These are phyloP conservation scores for Perca fluviatilis DNA, from an alignment of 2,113 vertebrate species.

Conservation along the genomic window DNA sequence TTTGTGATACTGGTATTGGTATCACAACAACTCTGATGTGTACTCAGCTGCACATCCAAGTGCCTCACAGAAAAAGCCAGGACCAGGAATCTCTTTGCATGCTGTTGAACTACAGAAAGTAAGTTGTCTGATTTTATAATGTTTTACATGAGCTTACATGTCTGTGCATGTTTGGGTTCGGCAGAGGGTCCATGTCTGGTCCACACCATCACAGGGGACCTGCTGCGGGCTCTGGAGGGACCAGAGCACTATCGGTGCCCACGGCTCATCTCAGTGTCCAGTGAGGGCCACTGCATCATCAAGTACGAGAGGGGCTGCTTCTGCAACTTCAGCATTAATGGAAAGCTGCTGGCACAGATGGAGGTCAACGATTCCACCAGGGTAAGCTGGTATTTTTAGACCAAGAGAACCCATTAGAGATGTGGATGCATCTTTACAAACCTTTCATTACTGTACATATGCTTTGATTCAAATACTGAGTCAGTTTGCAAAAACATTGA, in stretches of 20 bases:
- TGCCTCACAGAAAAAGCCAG: neutral
- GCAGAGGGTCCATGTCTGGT: conserved; percentile 98
- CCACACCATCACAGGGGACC: conserved; percentile 98
- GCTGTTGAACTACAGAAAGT: neutral
- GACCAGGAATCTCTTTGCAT: neutral
- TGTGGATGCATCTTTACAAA: neutral
- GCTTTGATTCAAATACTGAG: neutral
- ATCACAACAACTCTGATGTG: too few species aligned
- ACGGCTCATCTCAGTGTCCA: conserved; percentile 95
- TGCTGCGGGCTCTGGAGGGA: conserved; percentile 95
- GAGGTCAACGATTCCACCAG: conserved; percentile 94
- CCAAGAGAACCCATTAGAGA: neutral
- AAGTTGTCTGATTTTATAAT: neutral
- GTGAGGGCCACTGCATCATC: conserved; percentile 97
- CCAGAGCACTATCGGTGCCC: conserved; percentile 92
- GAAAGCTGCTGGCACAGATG: conserved; percentile 97
- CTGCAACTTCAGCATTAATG: conserved; percentile 99
- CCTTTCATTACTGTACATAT: neutral
- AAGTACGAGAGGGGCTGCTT: conserved; percentile 95
- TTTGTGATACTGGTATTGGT: too few species aligned
- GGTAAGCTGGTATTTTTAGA: conserved; percentile 78
- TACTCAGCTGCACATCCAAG: neutral
- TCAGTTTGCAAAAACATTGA: neutral
- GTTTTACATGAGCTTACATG: neutral
- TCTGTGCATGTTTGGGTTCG: conserved; percentile 9